Base-by-base conservation (phyloP, 2,888 invertebrate genomes). In the Suillia variegata region DNA sequence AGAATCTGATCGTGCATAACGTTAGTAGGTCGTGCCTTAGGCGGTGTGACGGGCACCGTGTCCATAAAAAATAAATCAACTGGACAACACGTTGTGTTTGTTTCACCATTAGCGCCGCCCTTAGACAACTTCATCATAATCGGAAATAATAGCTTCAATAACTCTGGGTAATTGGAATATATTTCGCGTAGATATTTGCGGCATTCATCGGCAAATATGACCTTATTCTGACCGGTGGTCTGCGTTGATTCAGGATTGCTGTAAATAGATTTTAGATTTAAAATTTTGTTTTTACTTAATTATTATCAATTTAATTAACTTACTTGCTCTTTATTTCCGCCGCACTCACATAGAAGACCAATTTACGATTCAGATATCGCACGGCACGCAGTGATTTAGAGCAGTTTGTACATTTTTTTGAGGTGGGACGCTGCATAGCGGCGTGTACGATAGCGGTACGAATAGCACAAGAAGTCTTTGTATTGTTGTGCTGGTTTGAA, bases 1-100 rank as follows among this genome's bases (percentile, higher is more conserved):
- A 89, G 78, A 33, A 92, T 82, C 76, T 87, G 86, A 50, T 74
- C 73, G 1, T 63, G 63, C 2, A 81, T 31, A 4, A 76, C 50
- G 52, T 78, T 79, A 22, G 74, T 67, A 3, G 98, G 98, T 68
- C 99, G 85, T 10, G 92, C 89, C 75, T 89, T 89, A 0, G 93
- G 88, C 1, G 99, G 97, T 18, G 94, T 85, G 0, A 99, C 96
- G 2, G 93, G 88, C 18, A 99, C 77, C 0, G 89, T 83, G 66
- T 93, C 89, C 79, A 94, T 87, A 76, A 96, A 99, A 78, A 98
- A 92, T 56, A 91, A 79, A 81, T 98, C 94, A 1, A 92, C 90
- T 0, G 93, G 88, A 1, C 66, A 68, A n/a, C 33, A 45, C 68
- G 87, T 82, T n/a, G n/a, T n/a, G n/a, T n/a, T n/a, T n/a, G n/a